Base-by-base conservation (phyloP, 2,888 invertebrate genomes). In the Oxystoma pomonae region DNA sequence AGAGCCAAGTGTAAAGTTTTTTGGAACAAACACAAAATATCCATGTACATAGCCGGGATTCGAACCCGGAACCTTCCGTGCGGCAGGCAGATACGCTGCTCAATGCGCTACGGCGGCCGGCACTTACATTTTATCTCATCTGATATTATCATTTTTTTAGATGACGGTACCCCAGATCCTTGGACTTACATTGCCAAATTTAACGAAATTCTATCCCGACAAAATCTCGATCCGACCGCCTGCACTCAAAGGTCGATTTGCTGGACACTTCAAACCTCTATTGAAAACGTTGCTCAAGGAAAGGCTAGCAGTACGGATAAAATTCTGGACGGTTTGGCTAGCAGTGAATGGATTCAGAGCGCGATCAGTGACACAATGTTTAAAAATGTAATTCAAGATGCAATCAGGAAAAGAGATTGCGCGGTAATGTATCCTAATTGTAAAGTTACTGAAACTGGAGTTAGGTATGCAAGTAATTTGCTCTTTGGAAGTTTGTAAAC, bases 251-350 rank as follows among this genome's bases (percentile, higher is more conserved):
- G 35, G 35, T 7, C 12, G 12, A 12, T 35, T 12, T 35, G 35
- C 12, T 35, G 35, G 35, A 35, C 3, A 35, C 3, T 35, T 35
- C 35, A 12, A 35, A 3, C 3, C 5, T 35, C 35, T 7, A 3
- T 35, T 3, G 35, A 35, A 7, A 35, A 35, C 12, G 35, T 35
- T 7, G 35, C 3, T 35, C 35, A 12, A 35, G 64, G 65, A 5
- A 69, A 74, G 20, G 82, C 78, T 0, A 76, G 78, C 0, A 82
- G 81, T 61, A 72, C 75, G 1, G 81, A 81, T 64, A 82, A 83
- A 72, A 80, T 85, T 20, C 72, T 85, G 1, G 81, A 84, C 71
- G 83, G 82, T 0, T 51, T 85, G 20, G 75, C 80, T 35, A 81
- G 80, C 76, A 84, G 73, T 64, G 71, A 71, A 20, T 79, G 79